These are phyloP conservation scores for Sweltsa coloradensis DNA, from an alignment of 1,140 invertebrate genomes.

Conservation along the genomic window DNA sequence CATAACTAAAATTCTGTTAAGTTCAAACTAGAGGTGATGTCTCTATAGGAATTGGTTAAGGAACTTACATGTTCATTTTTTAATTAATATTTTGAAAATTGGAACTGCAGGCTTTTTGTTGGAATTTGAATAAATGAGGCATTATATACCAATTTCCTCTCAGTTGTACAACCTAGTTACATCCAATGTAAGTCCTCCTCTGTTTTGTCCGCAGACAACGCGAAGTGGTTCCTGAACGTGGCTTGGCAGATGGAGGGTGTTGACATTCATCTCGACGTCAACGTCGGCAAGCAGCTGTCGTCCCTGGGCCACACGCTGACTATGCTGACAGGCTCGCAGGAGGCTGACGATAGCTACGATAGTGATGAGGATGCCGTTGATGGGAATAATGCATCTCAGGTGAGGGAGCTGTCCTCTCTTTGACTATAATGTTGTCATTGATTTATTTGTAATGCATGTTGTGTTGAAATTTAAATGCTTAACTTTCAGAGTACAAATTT, in stretches of 20 bases:
- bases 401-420: too few species aligned
- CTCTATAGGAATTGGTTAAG: too few species aligned
- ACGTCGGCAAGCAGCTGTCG: slow-evolving; percentile 89
- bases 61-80: too few species aligned
- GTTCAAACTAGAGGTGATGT: too few species aligned
- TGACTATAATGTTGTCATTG: too few species aligned
- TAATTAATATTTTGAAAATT: too few species aligned
- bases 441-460: too few species aligned
- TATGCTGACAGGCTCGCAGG: slow-evolving; percentile 68
- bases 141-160: slow-evolving; percentile 5
- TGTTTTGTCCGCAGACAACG: slow-evolving; percentile 81
- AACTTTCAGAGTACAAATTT: too few species aligned
- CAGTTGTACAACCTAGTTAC: too few species aligned
- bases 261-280: slow-evolving; percentile 91
- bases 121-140: background rate
- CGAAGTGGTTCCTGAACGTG: slow-evolving; percentile 96
- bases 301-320: slow-evolving; percentile 90
- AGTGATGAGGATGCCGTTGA: slow-evolving; percentile 63
- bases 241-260: slow-evolving; percentile 99
- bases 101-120: slow-evolving; percentile 9
- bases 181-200: slow-evolving; percentile 11
- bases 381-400: slow-evolving; percentile 29
- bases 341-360: slow-evolving; percentile 71
- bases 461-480: too few species aligned
- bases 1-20: too few species aligned